Base-by-base conservation (phyloP, 2,888 invertebrate genomes). In the Amblyteles armatorius region DNA sequence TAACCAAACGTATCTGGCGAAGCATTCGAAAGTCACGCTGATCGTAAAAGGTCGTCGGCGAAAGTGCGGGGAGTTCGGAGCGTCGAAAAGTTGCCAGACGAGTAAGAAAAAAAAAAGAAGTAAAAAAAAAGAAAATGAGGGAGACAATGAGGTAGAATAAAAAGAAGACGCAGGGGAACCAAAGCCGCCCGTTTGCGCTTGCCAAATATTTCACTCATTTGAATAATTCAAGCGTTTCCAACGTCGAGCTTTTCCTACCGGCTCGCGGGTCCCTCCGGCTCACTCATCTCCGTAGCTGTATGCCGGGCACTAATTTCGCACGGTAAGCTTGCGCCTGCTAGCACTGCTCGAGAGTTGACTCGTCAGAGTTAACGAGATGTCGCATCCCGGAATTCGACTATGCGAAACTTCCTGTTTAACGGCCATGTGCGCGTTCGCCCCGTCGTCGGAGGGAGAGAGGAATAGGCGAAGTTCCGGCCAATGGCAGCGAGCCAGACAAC, bases 301-400 rank as follows among this genome's bases (percentile, higher is more conserved):
- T 63, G 50, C 50, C 71, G 82, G 36, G 79, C 82, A 82, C 84
- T 87, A 87, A 87, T 87, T 85, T 83, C 83, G 77, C 86, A 78
- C 74, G 50, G 77, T 79, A 77, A 82, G 73, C 67, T 79, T 72
- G 81, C 80, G 65, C 69, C 52, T 13, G 44, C 72, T 50, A 79
- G 55, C 44, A 50, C 52, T 22, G 65, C 44, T 63, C 63, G 80
- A 74, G 85, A 85, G 85, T 85, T 52, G 85, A 83, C 86, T 88
- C 87, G 86, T 88, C 88, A 86, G 83, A 84, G 82, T 85, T 86
- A 85, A 86, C 87, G 87, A 88, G 88, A 88, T 85, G 87, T 88
- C 87, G 83, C 82, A 72, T 67, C 57, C 79, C 40, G 80, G 84
- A 80, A 74, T 76, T 84, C 77, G 79, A 84, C 72, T 82, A 82